A percentile compares a stretch with the other conserved stretches of the same genome.
phyloP scores from a whole-genome alignment of 64 coral and sea anemone genomes.

The Catalaphyllia jardinei region DNA sequence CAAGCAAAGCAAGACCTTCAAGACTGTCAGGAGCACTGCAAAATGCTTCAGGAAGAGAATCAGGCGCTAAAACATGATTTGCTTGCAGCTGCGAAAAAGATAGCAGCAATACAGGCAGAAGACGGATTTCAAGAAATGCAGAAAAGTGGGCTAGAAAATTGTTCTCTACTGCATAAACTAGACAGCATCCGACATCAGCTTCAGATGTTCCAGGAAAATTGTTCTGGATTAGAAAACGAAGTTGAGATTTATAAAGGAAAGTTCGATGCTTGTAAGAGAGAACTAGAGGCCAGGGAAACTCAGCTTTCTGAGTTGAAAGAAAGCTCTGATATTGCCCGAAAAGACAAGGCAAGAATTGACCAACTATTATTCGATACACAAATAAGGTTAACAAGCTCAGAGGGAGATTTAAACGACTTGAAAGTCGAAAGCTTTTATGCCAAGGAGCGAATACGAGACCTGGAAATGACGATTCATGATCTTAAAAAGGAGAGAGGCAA shows the following conservation, averaged over 20 bases:
- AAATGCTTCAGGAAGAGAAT: conserved; percentile 9
- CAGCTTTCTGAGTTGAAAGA: neutral
- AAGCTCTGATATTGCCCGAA: neutral
- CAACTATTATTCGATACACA: neutral
- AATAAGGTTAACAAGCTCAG: conserved; percentile 5
- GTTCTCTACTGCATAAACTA: neutral
- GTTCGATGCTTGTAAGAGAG: neutral
- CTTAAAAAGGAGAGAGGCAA: neutral
- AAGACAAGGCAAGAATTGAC: conserved; percentile 1
- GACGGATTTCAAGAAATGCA: neutral
- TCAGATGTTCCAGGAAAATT: conserved; percentile 2
- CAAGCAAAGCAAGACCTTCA: conserved; percentile 21
- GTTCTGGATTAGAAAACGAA: conserved; percentile 32
- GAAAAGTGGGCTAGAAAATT: neutral
- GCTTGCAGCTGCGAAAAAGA: neutral
- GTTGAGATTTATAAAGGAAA: conserved; percentile 30
- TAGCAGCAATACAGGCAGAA: neutral
- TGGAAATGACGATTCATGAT: neutral
- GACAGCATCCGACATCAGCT: conserved; percentile 8
- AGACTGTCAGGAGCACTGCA: neutral
- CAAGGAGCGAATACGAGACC: conserved; percentile 10
- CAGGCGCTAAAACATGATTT: conserved; percentile 24
- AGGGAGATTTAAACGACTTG: neutral
- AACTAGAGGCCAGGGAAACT: neutral
- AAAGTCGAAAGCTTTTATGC: neutral